A percentile compares a stretch with the other conserved stretches of the same genome.
Evolutionary conservation across 2,888 invertebrate species (phyloP).

Genomic region (Proisotoma minuta): DNA sequence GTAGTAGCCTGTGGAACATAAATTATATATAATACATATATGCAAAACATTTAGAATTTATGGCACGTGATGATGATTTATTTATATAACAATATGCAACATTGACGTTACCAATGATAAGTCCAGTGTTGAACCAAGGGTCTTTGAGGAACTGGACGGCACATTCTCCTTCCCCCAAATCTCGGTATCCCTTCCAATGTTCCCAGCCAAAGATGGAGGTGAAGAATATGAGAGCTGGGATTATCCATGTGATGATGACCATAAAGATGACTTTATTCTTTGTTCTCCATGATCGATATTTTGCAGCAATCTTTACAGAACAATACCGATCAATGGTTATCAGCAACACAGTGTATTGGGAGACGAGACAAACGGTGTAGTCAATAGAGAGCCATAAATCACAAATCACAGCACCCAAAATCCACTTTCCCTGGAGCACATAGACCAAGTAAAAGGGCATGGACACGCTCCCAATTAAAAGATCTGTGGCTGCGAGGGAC

Average conservation of each 20-base stretch:
- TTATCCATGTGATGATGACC: constrained; percentile 91
- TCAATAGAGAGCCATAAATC: constrained; percentile 56
- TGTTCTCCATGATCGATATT: constrained; percentile 94
- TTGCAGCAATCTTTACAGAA: constrained; percentile 96
- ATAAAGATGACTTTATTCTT: constrained; percentile 89
- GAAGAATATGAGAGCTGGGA: constrained; percentile 92
- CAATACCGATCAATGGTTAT: constrained; percentile 98
- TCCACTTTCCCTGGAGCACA: constrained; percentile 94
- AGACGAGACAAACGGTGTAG: constrained; percentile 97
- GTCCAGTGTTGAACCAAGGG: constrained; percentile 92
- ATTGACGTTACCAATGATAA: no score
- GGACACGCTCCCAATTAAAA: constrained; percentile 72
- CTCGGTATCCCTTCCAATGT: constrained; percentile 88
- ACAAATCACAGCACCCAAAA: constrained; percentile 84
- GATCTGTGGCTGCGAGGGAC: constrained; percentile 92
- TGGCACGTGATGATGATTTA: no score
- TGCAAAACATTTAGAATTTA: no score
- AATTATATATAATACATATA: no score
- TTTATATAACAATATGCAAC: no score
- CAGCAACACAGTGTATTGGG: constrained; percentile 96
- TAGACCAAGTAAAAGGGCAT: constrained; percentile 54
- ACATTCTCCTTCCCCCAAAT: constrained; percentile 74
- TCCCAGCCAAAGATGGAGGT: constrained; percentile 99
- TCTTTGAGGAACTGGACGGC: constrained; percentile 96
- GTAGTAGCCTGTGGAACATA: no score